Evolutionary conservation across 2,113 vertebrate genomes (phyloP).

Genomic region (Corvus moneduloides): DNA sequence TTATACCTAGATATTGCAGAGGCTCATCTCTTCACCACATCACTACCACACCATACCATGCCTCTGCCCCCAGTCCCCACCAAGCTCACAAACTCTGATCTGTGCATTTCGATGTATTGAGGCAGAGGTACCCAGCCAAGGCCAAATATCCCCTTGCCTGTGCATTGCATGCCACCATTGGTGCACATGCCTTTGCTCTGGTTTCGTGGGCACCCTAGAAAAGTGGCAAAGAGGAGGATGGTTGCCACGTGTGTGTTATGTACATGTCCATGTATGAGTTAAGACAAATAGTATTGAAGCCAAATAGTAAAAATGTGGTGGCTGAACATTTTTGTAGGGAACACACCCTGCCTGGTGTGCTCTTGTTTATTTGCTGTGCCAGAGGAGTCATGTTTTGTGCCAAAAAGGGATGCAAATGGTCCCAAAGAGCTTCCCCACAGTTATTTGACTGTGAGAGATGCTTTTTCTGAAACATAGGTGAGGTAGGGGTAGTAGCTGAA

Average conservation of each 20-base stretch:
- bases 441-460: background rate
- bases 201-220: no score
- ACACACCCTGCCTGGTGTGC: background rate
- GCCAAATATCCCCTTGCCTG: background rate
- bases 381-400: background rate
- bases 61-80: background rate
- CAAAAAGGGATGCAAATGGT: background rate
- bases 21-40: background rate
- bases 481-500: background rate
- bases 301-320: background rate
- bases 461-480: background rate
- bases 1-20: background rate
- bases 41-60: background rate
- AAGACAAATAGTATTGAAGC: background rate
- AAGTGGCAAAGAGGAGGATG: background rate
- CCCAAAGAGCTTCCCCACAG: background rate
- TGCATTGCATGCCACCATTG: rapidly evolving
- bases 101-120: rapidly evolving
- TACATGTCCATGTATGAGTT: rapidly evolving
- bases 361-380: background rate
- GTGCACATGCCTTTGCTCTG: background rate
- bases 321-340: background rate
- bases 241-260: rapidly evolving
- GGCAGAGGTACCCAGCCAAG: background rate
- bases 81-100: background rate